Evolutionary conservation across 2,113 vertebrate species (phyloP), one percentile per base, ranked within the genome.

Genomic region (Marcusenius ussheri): DNA sequence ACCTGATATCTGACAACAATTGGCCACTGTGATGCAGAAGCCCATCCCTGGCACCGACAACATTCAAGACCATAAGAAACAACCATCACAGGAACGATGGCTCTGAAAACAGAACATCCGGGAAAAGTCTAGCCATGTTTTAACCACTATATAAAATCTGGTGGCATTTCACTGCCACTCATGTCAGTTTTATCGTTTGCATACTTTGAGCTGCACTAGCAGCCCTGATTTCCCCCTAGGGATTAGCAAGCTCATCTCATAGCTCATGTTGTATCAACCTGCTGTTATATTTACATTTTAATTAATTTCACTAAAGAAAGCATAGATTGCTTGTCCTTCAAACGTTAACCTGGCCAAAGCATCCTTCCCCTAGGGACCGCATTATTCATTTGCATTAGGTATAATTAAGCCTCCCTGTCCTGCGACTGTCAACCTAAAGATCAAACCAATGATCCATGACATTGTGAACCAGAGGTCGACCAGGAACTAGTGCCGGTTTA

Each of bases 301-400:
- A 84, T 84, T 84, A 84, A 84, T 84, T 24, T 84, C 24, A 47
- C 83, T 47, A 84, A 47, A 84, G 39, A 46, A 84, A 84, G 83
- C 42, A 84, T 24, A 46, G 45, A 46, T 42, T 47, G 45, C 83
- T n/a, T 47, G 83, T 84, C 83, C 83, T 84, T 84, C 83, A 84
- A 84, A 84, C 10, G 21, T 84, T 47, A 84, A 46, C 83, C 83
- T 45, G 45, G 42, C 83, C 45, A 13, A 4, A 84, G 39, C 45
- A 46, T 47, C 11, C 39, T 84, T 24, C 83, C 83, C 83, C 17
- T 10, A 6, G 45, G 45, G 19, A 84, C 5, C 45, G 0, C 83
- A 84, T 47, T 47, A 84, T n/a, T 24, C 19, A 84, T 70, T 31
- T 84, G 45, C 83, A 84, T 70, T 31, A 70, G 3, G 10, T n/a